Conservation (phyloP, 1,140 invertebrate species). For the Trichonephila clavata region DNA sequence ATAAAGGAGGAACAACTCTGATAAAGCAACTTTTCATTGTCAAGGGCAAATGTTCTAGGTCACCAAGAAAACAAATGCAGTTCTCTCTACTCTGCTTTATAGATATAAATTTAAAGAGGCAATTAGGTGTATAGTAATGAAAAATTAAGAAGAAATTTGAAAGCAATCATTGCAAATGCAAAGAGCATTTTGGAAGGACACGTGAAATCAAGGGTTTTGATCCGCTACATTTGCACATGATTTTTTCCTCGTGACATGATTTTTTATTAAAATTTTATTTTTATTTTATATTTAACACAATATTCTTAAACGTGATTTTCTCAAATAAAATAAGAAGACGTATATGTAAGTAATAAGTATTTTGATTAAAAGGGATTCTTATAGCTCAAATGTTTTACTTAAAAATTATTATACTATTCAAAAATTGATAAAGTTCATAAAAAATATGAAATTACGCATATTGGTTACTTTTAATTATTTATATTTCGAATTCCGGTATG, state of each 20-base stretch:
- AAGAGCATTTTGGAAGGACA: neutral
- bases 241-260: neutral
- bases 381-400: too few relatives aligned
- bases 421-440: too few relatives aligned
- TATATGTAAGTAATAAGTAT: too few relatives aligned
- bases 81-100: neutral
- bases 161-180: neutral
- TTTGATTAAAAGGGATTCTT: too few relatives aligned
- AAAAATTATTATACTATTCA: too few relatives aligned
- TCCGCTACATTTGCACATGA: neutral
- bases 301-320: too few relatives aligned
- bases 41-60: constrained; percentile 11
- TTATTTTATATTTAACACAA: too few relatives aligned
- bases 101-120: too few relatives aligned
- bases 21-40: neutral
- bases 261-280: neutral
- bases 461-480: too few relatives aligned
- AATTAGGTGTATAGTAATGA: neutral
- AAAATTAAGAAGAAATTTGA: neutral
- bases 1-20: neutral
- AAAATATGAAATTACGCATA: too few relatives aligned
- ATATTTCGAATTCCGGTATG: too few relatives aligned
- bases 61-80: neutral
- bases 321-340: too few relatives aligned
- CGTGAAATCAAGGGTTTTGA: neutral